Evolutionary conservation across 2,888 invertebrate genomes (phyloP), one percentile per base, ranked within the genome.

Genomic region (Drosophila nr. perissopoda): DNA sequence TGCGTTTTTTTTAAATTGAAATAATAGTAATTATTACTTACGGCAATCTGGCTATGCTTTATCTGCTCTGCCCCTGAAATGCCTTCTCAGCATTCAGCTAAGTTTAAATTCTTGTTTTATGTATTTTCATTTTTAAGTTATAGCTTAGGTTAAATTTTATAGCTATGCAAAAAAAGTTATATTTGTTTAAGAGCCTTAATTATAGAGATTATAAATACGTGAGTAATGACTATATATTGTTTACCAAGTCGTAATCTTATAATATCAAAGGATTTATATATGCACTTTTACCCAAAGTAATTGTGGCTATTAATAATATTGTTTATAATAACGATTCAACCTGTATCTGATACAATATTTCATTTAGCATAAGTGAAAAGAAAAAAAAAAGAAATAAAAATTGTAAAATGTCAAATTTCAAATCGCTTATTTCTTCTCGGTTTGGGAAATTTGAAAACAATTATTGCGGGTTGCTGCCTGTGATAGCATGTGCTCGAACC

Each of bases 121-220:
- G 36, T 40, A 52, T 60, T 31, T 40, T 38, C 60, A 31, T 38
- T 33, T 78, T 42, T 49, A 74, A 60, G 66, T 33, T 60, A 8
- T 42, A 34, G 33, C 31, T 34, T 61, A 62, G 31, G 40, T 29
- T 52, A 21, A 11, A 59, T 31, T 51, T 58, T 46, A 36, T 29
- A 65, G 51, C n/a, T 29, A 38, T 49, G 42, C 42, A 27, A 58
- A 59, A 63, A 68, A 57, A 34, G 36, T 56, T 53, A 33, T 59
- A 68, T 78, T 70, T 70, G 58, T 70, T 78, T 54, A 57, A 68
- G 65, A 68, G 54, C 63, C 68, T 70, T 60, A 70, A 63, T 46
- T 18, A 27, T 79, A 82, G 56, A 56, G 61, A 60, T 42, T 31
- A 56, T 53, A 36, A 31, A 42, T 59, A 27, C 25, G 21, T 27